Conservation (phyloP, 2,797 vertebrate genomes). For the Anniella stebbinsi region DNA sequence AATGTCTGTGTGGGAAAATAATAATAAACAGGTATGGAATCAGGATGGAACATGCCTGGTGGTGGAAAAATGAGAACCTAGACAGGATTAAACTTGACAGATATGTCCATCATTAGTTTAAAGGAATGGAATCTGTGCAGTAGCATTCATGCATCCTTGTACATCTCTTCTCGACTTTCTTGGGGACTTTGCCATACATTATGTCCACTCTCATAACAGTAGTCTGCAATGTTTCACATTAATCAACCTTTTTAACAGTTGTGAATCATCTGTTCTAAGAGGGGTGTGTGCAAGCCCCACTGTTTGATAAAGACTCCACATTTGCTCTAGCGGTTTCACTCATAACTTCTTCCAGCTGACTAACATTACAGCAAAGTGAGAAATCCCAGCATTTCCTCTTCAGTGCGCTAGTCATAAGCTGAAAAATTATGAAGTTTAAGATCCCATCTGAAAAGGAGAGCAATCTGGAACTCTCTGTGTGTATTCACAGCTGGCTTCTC, state of each 20-base stretch:
- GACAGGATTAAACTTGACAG: too few relatives aligned
- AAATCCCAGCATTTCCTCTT: conserved; percentile 19
- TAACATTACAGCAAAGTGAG: conserved; percentile 55
- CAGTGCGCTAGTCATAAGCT: neutral
- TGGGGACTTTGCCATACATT: neutral
- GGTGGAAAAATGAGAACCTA: too few relatives aligned
- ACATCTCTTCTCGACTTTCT: neutral
- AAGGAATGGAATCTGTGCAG: neutral
- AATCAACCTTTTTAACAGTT: neutral
- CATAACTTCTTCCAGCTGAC: conserved; percentile 28
- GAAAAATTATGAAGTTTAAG: conserved; percentile 4
- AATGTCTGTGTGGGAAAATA: too few relatives aligned
- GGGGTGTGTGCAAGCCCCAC: neutral
- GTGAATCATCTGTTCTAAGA: neutral
- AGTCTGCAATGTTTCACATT: neutral
- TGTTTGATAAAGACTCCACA: neutral
- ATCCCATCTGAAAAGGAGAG: conserved; percentile 8
- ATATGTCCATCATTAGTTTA: too few relatives aligned
- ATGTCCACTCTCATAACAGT: neutral
- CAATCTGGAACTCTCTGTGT: neutral
- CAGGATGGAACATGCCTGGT: too few relatives aligned
- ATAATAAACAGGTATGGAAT: too few relatives aligned
- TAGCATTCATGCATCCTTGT: neutral
- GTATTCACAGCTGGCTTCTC: conserved; percentile 27
- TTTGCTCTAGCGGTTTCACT: neutral